Percentiles rank a stretch among this genome's conserved stretches.
Conservation (phyloP, 2,888 invertebrate species). For the Oxycera nigricornis region DNA sequence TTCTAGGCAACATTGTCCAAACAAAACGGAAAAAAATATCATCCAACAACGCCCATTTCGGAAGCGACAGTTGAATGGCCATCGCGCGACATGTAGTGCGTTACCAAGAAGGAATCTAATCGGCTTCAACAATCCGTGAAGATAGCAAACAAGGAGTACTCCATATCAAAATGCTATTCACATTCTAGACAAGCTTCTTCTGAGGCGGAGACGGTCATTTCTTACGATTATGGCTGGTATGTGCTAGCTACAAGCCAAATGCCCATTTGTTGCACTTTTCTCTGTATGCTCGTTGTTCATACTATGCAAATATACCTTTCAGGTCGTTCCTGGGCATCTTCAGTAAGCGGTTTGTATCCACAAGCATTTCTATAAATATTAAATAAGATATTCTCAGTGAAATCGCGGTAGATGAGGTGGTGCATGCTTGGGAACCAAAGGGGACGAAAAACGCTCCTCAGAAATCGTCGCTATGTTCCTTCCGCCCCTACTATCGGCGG, state of each 20-base stretch:
- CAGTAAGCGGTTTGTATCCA: background rate
- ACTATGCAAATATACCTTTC: background rate
- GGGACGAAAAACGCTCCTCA: background rate
- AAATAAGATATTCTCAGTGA: background rate
- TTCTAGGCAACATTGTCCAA: no score
- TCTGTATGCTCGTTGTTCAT: background rate
- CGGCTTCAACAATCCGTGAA: background rate
- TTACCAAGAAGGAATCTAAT: background rate
- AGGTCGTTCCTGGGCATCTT: background rate
- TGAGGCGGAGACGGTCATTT: background rate
- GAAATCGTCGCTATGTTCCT: background rate
- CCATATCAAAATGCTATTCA: constrained; percentile 11
- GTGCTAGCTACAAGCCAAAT: background rate
- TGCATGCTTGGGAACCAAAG: background rate
- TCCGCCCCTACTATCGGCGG: no score
- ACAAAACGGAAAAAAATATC: no score
- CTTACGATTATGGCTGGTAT: background rate
- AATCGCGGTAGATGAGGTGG: background rate
- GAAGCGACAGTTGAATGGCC: background rate
- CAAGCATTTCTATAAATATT: background rate
- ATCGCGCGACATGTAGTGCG: background rate
- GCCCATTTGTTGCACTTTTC: constrained; percentile 5
- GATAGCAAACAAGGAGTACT: background rate
- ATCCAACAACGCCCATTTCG: background rate
- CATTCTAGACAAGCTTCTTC: constrained; percentile 12